A percentile compares a stretch with the other conserved stretches of the same genome.
phyloP scores from a whole-genome alignment of 2,888 invertebrate genomes.

The Cephus sareptanus region DNA sequence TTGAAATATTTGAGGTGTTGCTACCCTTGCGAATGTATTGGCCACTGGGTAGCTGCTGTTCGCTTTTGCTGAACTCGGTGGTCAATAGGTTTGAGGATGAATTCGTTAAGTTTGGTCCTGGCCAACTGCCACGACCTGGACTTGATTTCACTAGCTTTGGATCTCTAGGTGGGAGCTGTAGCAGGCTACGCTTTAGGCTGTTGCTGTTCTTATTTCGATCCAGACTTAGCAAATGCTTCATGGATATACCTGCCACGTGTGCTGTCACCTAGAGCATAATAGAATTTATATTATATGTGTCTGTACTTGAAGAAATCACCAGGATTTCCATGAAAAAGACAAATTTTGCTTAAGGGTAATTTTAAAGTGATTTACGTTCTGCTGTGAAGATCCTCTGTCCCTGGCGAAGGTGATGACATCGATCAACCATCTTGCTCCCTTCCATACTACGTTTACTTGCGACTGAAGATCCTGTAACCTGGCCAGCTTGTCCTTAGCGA shows the following conservation, averaged over 20 bases:
- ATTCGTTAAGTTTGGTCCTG: conserved; percentile 77
- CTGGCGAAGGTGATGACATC: conserved; percentile 94
- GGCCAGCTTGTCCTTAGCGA: conserved; percentile 85
- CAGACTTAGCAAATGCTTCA: conserved; percentile 62
- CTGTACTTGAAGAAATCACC: background rate
- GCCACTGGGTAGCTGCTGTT: conserved; percentile 73
- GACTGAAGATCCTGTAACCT: conserved; percentile 87
- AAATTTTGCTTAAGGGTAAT: background rate
- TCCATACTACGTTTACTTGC: conserved; percentile 91
- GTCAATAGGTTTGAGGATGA: conserved; percentile 70
- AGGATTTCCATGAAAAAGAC: background rate
- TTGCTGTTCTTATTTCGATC: conserved; percentile 57
- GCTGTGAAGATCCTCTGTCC: conserved; percentile 72
- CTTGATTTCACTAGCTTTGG: conserved; percentile 81
- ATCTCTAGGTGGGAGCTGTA: conserved; percentile 79
- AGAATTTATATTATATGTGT: background rate
- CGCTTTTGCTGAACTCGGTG: conserved; percentile 85
- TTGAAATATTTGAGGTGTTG: conserved; percentile 53
- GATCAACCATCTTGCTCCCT: conserved; percentile 94
- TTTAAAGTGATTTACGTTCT: conserved; percentile 40
- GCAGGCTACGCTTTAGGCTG: conserved; percentile 69
- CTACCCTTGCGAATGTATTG: conserved; percentile 55
- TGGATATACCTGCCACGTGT: conserved; percentile 56
- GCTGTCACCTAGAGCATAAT: conserved; percentile 12
- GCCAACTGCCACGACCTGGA: conserved; percentile 87